Evolutionary conservation across 2,113 vertebrate species (phyloP).

Genomic region (Seriola aureovittata): DNA sequence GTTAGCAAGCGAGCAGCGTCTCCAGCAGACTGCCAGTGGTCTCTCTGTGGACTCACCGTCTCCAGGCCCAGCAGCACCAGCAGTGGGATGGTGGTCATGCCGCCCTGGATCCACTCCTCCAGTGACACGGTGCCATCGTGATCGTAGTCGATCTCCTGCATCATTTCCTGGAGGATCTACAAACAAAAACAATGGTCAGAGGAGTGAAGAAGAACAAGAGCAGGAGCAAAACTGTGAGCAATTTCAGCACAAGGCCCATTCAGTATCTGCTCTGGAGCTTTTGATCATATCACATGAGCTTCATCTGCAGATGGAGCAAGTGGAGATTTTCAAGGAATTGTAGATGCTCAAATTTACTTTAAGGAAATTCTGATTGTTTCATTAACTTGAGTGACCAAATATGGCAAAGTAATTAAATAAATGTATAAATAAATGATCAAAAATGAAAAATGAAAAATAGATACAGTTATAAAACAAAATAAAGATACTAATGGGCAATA

Average conservation of each 20-base stretch:
- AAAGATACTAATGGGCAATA: not conserved
- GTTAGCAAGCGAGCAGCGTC: no score
- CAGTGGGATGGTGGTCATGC: conserved; percentile 95
- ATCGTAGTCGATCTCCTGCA: conserved; percentile 97
- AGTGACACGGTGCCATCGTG: conserved; percentile 93
- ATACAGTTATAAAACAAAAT: not conserved
- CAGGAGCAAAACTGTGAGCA: no score
- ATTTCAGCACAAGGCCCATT: not conserved
- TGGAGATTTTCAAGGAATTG: not conserved
- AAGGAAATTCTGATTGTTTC: no score
- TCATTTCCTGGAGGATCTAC: conserved; percentile 98
- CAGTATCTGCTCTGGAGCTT: not conserved
- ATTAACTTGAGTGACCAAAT: no score
- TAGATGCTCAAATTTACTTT: no score
- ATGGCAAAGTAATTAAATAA: not conserved
- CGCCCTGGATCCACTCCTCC: conserved; percentile 96
- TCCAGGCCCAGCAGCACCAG: conserved; percentile 94
- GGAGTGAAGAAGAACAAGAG: no score
- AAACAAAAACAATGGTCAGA: not conserved
- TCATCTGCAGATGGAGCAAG: no score
- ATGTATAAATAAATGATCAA: not conserved
- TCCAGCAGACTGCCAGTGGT: no score
- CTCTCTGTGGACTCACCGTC: conserved; percentile 85
- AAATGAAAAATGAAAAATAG: not conserved
- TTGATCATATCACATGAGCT: not conserved